These are phyloP conservation scores for Lordiphosa collinella DNA, from an alignment of 1,140 invertebrate species.

Conservation along the genomic window DNA sequence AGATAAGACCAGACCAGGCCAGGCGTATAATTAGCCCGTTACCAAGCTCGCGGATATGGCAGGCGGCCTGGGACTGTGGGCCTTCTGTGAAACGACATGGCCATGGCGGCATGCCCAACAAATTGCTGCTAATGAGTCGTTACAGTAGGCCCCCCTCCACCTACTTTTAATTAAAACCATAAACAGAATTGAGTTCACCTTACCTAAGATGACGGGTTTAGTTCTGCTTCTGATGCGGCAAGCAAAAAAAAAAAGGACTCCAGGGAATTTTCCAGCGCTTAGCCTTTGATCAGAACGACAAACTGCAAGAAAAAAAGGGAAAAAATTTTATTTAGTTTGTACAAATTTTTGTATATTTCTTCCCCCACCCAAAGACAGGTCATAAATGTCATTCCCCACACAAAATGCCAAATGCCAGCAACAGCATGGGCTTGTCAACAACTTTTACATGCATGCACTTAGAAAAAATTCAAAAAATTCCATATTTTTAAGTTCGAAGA, in stretches of 20 bases:
- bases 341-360: constrained; percentile 25
- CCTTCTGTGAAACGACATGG: constrained; percentile 35
- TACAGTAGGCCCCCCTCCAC: constrained; percentile 23
- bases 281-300: constrained; percentile 39
- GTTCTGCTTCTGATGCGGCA: not conserved
- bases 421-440: constrained; percentile 65
- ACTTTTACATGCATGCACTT: not conserved
- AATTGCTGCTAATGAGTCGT: constrained; percentile 69
- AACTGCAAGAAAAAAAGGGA: too few relatives aligned
- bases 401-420: constrained; percentile 41
- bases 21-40: constrained; percentile 56
- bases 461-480: not conserved
- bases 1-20: constrained; percentile 36
- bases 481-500: not conserved
- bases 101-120: constrained; percentile 56
- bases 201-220: constrained; percentile 33
- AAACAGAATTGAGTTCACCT: constrained; percentile 41
- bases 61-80: constrained; percentile 35
- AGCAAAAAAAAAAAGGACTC: constrained; percentile 60
- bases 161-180: constrained; percentile 67
- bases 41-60: constrained; percentile 8
- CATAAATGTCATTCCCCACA: constrained; percentile 61
- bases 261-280: constrained; percentile 39
- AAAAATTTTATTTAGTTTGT: not conserved
- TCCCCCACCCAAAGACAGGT: constrained; percentile 2